A percentile compares a stretch with the other conserved stretches of the same genome.
Evolutionary conservation across 2,113 vertebrate species (phyloP).

Genomic region (Candoia aspera): DNA sequence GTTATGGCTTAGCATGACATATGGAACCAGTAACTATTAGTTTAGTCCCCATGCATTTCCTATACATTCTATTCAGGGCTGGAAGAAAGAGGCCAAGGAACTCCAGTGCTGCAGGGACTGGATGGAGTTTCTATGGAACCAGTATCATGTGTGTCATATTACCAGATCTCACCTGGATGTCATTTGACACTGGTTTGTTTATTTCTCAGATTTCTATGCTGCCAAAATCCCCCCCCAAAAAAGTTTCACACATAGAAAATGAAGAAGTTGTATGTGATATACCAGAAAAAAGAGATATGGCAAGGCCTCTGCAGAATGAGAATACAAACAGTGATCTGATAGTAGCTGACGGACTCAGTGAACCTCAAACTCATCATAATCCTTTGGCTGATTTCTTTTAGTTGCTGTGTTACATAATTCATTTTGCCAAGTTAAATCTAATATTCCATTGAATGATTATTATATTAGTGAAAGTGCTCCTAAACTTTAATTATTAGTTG

Average conservation of each 20-base stretch:
- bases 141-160: not conserved
- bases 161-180: not conserved
- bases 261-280: not conserved
- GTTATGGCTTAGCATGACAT: no score
- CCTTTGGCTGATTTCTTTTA: conserved; percentile 3
- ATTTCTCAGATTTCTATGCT: not conserved
- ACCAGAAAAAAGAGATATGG: not conserved
- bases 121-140: not conserved
- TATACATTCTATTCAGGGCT: not conserved
- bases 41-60: not conserved
- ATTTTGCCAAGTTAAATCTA: conserved; percentile 8
- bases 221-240: not conserved
- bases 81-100: not conserved
- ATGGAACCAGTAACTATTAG: not conserved
- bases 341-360: conserved; percentile 9
- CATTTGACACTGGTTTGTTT: not conserved
- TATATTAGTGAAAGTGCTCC: not conserved
- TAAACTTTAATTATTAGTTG: conserved; percentile 6
- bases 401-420: not conserved
- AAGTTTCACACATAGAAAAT: not conserved
- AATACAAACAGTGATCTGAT: conserved; percentile 13
- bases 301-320: not conserved
- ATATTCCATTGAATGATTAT: conserved; percentile 7
- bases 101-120: not conserved
- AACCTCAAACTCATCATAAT: not conserved